phyloP scores from a whole-genome alignment of 2,888 invertebrate species.

The Dynastes hyllus region DNA sequence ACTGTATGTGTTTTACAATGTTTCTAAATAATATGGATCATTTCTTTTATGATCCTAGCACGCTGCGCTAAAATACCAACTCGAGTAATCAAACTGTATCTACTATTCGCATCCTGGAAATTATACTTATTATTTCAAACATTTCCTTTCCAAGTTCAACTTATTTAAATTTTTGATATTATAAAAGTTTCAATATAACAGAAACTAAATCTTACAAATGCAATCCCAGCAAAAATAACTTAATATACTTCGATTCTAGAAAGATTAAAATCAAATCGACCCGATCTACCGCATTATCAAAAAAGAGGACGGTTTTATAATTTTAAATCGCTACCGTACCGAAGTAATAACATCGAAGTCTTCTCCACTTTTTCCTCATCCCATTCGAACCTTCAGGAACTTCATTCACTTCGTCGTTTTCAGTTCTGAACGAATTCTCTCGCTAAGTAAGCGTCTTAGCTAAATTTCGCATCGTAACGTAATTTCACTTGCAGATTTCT shows the following conservation, averaged over 20 bases:
- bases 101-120: no score
- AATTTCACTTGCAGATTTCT: slow-evolving; percentile 47
- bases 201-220: no score
- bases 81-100: no score
- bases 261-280: no score
- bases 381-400: not conserved
- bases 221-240: no score
- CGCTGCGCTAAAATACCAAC: no score
- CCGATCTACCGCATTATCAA: no score
- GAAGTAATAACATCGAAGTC: slow-evolving; percentile 9
- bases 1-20: no score
- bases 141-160: not conserved
- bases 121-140: no score
- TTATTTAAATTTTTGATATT: not conserved
- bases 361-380: not conserved
- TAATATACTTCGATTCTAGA: not conserved
- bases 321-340: slow-evolving; percentile 10
- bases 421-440: not conserved
- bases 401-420: no score
- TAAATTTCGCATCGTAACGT: slow-evolving; percentile 36
- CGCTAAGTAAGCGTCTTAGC: slow-evolving; percentile 38
- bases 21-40: no score
- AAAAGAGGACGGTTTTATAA: not conserved
- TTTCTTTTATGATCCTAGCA: no score
- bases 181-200: not conserved